Evolutionary conservation across 2,888 invertebrate genomes (phyloP).

Genomic region (Drosophila engyochracea): DNA sequence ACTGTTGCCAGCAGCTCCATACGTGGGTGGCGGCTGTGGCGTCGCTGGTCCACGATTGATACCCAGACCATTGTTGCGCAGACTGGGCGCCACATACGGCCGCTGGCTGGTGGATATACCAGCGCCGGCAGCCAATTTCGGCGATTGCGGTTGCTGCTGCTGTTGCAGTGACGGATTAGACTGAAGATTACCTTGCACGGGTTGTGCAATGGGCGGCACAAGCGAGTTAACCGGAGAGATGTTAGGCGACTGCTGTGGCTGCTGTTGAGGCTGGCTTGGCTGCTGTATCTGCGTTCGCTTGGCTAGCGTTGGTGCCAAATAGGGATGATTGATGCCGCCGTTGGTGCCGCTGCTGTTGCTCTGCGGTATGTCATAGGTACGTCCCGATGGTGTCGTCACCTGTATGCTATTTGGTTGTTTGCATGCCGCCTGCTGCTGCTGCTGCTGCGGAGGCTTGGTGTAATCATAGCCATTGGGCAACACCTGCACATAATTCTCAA

Average conservation of each 20-base stretch:
- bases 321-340: conserved; percentile 76
- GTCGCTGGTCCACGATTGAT: conserved; percentile 63
- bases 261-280: conserved; percentile 39
- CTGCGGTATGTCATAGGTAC: conserved; percentile 79
- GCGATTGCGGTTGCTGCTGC: conserved; percentile 33
- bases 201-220: conserved; percentile 52
- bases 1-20: conserved; percentile 32
- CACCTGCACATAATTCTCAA: conserved; percentile 76
- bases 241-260: conserved; percentile 45
- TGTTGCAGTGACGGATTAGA: conserved; percentile 37
- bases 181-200: conserved; percentile 33
- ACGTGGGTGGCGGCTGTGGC: conserved; percentile 27
- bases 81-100: conserved; percentile 83
- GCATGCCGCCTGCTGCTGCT: conserved; percentile 40
- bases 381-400: conserved; percentile 81
- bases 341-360: conserved; percentile 74
- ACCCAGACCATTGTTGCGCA: conserved; percentile 79
- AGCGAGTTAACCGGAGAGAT: conserved; percentile 63
- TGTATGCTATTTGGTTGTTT: conserved; percentile 70
- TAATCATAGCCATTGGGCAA: conserved; percentile 79
- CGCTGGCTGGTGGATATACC: conserved; percentile 81
- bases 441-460: conserved; percentile 56
- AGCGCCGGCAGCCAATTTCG: conserved; percentile 12
- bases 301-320: conserved; percentile 81
- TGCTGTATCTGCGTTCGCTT: conserved; percentile 70